phyloP scores from a whole-genome alignment of 2,888 invertebrate genomes.

The Sphaerophoria rueppellii region DNA sequence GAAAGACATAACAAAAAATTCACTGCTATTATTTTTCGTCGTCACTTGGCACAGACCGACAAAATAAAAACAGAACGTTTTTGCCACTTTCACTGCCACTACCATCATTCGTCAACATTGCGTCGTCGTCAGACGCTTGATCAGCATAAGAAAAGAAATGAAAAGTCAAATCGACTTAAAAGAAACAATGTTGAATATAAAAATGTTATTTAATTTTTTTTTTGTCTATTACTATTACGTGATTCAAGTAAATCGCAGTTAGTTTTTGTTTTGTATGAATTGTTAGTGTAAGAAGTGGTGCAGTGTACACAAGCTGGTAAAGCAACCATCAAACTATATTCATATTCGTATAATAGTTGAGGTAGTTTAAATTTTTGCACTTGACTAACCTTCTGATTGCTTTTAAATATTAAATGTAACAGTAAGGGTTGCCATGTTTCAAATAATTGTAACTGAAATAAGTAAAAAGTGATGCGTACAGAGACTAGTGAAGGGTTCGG shows the following conservation, averaged over 20 bases:
- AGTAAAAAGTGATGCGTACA: no score
- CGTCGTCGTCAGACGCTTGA: not conserved
- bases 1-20: constrained; percentile 42
- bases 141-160: constrained; percentile 31
- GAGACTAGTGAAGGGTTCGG: no score
- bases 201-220: constrained; percentile 63
- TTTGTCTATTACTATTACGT: constrained; percentile 49
- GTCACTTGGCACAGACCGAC: constrained; percentile 6
- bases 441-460: no score
- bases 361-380: constrained; percentile 62
- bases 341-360: not conserved
- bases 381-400: constrained; percentile 71
- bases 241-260: constrained; percentile 42
- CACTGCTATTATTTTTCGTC: not conserved
- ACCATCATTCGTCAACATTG: not conserved
- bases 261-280: constrained; percentile 2
- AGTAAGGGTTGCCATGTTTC: constrained; percentile 8
- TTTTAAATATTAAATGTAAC: constrained; percentile 12
- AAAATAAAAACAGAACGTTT: constrained; percentile 49
- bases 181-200: constrained; percentile 14
- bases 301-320: not conserved
- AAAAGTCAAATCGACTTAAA: constrained; percentile 36
- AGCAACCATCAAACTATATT: constrained; percentile 23
- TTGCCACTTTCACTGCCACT: constrained; percentile 60
- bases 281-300: not conserved